Evolutionary conservation across 2,888 invertebrate species (phyloP), one percentile per base, ranked within the genome.

Genomic region (Dolomedes plantarius): DNA sequence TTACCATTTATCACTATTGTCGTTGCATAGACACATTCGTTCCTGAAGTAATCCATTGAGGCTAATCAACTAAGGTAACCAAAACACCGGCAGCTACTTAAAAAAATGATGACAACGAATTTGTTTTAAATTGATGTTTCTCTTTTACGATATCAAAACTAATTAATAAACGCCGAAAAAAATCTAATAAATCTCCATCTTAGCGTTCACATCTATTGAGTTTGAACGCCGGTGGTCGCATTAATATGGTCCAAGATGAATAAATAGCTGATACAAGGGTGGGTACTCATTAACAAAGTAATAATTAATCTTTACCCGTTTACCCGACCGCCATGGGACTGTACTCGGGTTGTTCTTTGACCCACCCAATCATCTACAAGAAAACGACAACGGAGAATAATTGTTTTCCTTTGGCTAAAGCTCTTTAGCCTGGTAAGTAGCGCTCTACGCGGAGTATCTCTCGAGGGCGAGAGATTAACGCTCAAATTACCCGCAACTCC

Each of bases 141-240:
- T 36, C 65, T 68, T 83, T 77, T 72, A 46, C 67, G 72, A 77
- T 83, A 74, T 77, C 75, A 27, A 83, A 83, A 77, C 83, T 83
- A 83, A 83, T 77, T 83, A 83, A 83, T 77, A 83, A 77, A 83
- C 72, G 50, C 29, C 65, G 65, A 77, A 76, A 82, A 83, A 71
- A 77, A 13, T 62, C 32, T 77, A 83, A 83, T 77, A 83, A 83
- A 83, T 77, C 77, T 77, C 77, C 77, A 72, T 83, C 83, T 73
- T 16, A 36, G 56, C 65, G 83, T 50, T 77, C 65, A 77, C 69
- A 77, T 83, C 76, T 83, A 77, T 83, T 83, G 83, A 83, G 83
- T 83, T 83, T 83, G 83, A 83, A 73, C 77, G 83, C 83, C 72
- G 83, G 83, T 83, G 83, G 83, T 83, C 83, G 83, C 64, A 83